phyloP scores from a whole-genome alignment of 2,888 invertebrate species.

The Noctua comes region DNA sequence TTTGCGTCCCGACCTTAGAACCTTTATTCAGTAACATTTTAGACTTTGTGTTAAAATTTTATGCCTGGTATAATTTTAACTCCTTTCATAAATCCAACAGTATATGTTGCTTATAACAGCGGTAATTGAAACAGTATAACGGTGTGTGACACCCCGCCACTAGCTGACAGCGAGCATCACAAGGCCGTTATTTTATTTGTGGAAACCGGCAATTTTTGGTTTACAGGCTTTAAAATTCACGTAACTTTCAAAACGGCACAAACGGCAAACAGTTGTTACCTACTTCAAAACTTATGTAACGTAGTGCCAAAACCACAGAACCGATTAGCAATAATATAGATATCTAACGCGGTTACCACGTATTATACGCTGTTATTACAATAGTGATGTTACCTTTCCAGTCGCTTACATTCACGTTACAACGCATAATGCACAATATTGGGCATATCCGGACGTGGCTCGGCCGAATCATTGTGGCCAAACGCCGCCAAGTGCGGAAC shows the following conservation, averaged over 20 bases:
- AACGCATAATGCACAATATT: conserved; percentile 61
- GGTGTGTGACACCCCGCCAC: conserved; percentile 12
- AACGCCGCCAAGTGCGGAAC: conserved; percentile 57
- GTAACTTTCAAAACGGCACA: background rate
- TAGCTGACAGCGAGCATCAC: conserved; percentile 27
- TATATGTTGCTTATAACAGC: conserved; percentile 40
- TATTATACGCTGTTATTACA: conserved; percentile 22
- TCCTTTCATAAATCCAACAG: conserved; percentile 35
- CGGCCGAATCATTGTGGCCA: conserved; percentile 51
- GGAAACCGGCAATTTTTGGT: background rate
- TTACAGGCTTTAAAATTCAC: conserved; percentile 8
- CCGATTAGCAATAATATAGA: conserved; percentile 2
- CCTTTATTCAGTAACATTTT: conserved; percentile 36
- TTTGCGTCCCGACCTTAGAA: conserved; percentile 18
- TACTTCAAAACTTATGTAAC: conserved; percentile 2
- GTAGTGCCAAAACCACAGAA: background rate
- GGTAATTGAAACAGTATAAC: conserved; percentile 47
- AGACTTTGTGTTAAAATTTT: conserved; percentile 16
- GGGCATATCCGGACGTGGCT: conserved; percentile 55
- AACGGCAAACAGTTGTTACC: background rate
- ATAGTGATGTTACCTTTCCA: conserved; percentile 26
- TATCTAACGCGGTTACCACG: conserved; percentile 11
- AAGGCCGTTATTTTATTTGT: conserved; percentile 23
- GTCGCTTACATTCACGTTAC: conserved; percentile 46
- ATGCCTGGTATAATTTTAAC: conserved; percentile 42